phyloP scores from a whole-genome alignment of 2,797 vertebrate genomes.

The Varecia variegata region DNA sequence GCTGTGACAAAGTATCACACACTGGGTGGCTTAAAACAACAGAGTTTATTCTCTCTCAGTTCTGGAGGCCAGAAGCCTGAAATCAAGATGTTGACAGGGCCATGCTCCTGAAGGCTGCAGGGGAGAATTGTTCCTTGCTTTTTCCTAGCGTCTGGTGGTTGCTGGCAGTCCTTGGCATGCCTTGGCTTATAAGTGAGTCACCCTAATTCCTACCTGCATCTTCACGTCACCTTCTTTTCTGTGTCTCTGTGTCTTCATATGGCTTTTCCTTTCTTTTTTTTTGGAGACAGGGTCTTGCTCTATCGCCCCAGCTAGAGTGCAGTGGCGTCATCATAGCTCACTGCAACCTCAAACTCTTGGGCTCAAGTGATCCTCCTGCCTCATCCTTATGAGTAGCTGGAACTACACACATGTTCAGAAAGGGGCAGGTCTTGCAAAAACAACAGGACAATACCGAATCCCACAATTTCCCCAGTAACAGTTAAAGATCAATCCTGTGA shows the following conservation, averaged over 20 bases:
- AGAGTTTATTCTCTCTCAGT: not conserved
- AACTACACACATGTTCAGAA: not conserved
- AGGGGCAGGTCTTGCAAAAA: no score
- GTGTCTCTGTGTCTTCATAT: not conserved
- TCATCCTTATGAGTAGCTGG: not conserved
- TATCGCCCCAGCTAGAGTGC: not conserved
- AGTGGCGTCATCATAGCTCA: not conserved
- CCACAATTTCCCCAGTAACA: no score
- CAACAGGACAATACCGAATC: no score
- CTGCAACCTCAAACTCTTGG: not conserved
- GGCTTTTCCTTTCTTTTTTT: not conserved
- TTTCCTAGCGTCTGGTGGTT: not conserved
- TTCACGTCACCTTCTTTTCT: not conserved
- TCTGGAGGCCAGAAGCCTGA: not conserved
- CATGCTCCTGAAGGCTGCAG: not conserved
- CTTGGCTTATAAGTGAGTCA: not conserved
- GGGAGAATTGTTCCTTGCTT: not conserved
- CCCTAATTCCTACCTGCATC: not conserved
- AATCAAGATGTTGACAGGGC: not conserved
- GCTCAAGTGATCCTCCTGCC: not conserved
- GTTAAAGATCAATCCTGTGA: no score
- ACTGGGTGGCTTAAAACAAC: not conserved
- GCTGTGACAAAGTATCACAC: not conserved
- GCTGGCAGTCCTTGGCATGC: not conserved
- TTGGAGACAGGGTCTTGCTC: not conserved